Conservation (phyloP, 2,888 invertebrate genomes). For the Neuroscelio doddi region DNA sequence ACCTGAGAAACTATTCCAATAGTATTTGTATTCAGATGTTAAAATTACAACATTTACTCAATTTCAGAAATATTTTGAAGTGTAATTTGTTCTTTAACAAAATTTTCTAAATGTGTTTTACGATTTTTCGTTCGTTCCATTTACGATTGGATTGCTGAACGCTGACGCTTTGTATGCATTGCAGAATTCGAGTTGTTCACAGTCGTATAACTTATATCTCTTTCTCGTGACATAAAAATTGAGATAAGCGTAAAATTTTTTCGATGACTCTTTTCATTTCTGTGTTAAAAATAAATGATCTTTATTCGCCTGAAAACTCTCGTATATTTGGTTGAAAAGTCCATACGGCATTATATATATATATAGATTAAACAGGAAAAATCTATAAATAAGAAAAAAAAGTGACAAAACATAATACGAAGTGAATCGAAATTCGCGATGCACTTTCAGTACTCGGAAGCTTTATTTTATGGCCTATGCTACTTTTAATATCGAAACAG, state of each 20-base stretch:
- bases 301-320: neutral
- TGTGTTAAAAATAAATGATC: neutral
- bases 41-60: no score
- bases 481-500: no score
- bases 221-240: neutral
- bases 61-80: no score
- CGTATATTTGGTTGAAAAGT: neutral
- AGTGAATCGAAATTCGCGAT: neutral
- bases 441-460: neutral
- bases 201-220: neutral
- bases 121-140: neutral
- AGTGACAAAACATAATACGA: neutral
- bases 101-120: no score
- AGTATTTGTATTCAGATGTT: no score
- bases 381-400: neutral
- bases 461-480: neutral
- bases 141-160: no score
- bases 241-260: conserved; percentile 1
- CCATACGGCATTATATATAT: neutral
- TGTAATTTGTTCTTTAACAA: no score
- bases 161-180: conserved; percentile 3
- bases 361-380: neutral
- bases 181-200: neutral
- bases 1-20: no score
- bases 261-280: no score